These are phyloP conservation scores for Conops quadrifasciatus DNA, from an alignment of 2,888 invertebrate species.

Conservation along the genomic window DNA sequence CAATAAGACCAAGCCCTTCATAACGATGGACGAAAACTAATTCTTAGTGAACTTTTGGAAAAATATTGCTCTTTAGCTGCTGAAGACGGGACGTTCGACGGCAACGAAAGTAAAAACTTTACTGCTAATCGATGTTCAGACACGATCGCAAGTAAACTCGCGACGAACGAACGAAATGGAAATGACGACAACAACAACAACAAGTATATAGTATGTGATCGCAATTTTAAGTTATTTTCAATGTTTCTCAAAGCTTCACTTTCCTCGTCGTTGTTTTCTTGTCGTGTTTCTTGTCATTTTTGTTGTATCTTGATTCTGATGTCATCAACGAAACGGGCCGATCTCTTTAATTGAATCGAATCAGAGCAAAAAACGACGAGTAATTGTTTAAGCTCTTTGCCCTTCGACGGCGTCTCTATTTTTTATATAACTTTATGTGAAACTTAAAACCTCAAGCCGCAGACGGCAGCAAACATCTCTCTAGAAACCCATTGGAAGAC, in stretches of 20 bases:
- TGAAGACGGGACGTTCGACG: slow-evolving; percentile 47
- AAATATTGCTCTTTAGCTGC: not conserved
- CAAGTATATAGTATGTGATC: too few relatives aligned
- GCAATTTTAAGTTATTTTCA: not conserved
- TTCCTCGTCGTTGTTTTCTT: not conserved
- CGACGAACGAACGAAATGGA: slow-evolving; percentile 24
- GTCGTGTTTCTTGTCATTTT: too few relatives aligned
- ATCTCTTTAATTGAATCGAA: too few relatives aligned
- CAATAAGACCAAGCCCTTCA: slow-evolving; percentile 55
- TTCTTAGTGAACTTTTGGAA: slow-evolving; percentile 6
- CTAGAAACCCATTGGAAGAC: too few relatives aligned
- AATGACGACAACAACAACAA: not conserved
- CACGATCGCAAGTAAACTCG: slow-evolving; percentile 51
- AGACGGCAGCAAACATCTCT: too few relatives aligned
- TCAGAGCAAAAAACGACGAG: too few relatives aligned
- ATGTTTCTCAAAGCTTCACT: not conserved
- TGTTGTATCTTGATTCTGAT: too few relatives aligned
- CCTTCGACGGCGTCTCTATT: too few relatives aligned
- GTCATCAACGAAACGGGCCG: too few relatives aligned
- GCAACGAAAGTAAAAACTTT: slow-evolving; percentile 51
- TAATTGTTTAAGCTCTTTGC: too few relatives aligned
- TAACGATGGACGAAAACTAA: slow-evolving; percentile 40
- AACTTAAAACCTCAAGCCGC: too few relatives aligned
- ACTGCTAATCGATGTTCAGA: slow-evolving; percentile 48
- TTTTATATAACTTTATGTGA: too few relatives aligned